These are phyloP conservation scores for Phymorhynchus buccinoides DNA, from an alignment of 1,140 invertebrate species.

Conservation along the genomic window DNA sequence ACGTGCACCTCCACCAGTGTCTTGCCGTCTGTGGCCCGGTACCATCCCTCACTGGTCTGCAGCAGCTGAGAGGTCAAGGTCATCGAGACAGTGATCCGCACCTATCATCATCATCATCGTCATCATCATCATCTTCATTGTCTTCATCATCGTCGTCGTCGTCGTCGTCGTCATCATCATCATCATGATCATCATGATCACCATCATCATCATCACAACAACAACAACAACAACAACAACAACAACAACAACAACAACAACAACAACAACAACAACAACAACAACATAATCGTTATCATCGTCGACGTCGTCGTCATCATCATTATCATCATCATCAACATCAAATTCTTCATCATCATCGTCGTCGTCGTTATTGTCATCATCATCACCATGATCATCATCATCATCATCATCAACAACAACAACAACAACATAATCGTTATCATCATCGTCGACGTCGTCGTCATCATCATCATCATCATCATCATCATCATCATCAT, in stretches of 20 bases:
- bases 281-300: neutral
- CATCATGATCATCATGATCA: neutral
- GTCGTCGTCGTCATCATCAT: neutral
- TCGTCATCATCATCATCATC: neutral
- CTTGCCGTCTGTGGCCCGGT: conserved; percentile 43
- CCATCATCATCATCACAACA: neutral
- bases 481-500: neutral
- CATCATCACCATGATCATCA: neutral
- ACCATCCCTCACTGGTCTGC: conserved; percentile 52
- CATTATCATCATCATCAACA: neutral
- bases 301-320: neutral
- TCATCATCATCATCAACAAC: neutral
- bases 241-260: too few relatives aligned
- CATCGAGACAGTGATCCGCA: conserved; percentile 48
- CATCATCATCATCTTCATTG: neutral
- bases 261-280: neutral
- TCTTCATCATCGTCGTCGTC: neutral
- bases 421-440: too few relatives aligned
- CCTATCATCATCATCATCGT: conserved; percentile 21
- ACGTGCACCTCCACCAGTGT: conserved; percentile 47
- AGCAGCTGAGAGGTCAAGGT: conserved; percentile 47
- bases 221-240: neutral
- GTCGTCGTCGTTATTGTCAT: neutral
- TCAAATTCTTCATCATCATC: neutral
- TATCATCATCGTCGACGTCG: neutral